These are phyloP conservation scores for Takifugu rubripes DNA, from an alignment of 2,797 vertebrate genomes.

Conservation along the genomic window DNA sequence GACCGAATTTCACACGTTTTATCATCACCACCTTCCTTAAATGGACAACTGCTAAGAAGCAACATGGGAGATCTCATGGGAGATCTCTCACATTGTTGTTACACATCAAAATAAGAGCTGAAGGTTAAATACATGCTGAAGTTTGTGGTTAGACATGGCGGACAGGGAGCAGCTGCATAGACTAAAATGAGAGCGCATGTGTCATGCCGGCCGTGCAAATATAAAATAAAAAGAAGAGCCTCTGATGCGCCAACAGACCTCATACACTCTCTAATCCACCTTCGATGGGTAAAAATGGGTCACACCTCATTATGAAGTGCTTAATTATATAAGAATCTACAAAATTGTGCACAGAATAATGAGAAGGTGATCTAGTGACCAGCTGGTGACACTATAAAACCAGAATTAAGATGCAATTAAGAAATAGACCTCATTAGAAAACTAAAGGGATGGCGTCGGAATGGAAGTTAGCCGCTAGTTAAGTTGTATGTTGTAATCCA, in stretches of 20 bases:
- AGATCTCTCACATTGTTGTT: neutral
- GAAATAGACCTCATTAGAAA: no score
- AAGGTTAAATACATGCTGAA: neutral
- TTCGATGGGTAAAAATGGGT: neutral
- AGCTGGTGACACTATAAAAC: conserved; percentile 1
- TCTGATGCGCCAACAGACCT: neutral
- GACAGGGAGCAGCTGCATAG: neutral
- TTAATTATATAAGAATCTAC: neutral
- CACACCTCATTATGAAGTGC: neutral
- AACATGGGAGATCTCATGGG: no score
- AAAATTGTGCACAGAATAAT: neutral
- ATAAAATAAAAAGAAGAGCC: neutral
- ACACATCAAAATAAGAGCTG: no score
- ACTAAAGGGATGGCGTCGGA: no score
- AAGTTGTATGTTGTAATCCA: no score
- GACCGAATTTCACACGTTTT: no score
- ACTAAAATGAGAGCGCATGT: neutral
- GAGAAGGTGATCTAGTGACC: neutral
- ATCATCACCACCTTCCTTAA: no score
- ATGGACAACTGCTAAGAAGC: no score
- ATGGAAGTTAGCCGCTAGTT: no score
- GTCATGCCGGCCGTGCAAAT: neutral
- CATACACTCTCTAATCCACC: neutral
- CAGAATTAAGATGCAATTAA: no score
- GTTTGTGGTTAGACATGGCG: neutral